Evolutionary conservation across 2,888 invertebrate genomes (phyloP).

Genomic region (Drosophila parthenogenetica): DNA sequence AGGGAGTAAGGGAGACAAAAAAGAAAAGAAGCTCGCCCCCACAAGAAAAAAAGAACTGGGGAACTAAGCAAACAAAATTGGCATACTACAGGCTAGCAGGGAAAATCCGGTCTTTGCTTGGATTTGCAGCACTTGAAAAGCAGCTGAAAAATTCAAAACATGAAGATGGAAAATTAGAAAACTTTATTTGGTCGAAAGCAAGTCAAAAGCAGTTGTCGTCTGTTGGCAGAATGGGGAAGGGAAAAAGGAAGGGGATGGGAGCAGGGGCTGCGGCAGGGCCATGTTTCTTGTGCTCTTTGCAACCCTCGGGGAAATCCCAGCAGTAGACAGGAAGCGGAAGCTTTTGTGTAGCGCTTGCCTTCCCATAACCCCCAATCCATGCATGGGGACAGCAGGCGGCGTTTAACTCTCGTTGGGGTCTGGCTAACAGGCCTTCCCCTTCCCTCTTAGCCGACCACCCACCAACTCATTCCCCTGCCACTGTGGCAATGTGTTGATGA

Average conservation of each 20-base stretch:
- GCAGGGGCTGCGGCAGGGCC: neutral
- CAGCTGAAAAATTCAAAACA: conserved; percentile 78
- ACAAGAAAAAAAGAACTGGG: conserved; percentile 28
- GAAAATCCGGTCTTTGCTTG: conserved; percentile 31
- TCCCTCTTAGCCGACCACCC: neutral
- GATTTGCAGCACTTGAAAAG: conserved; percentile 47
- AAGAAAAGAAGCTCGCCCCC: conserved; percentile 22
- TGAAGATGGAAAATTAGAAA: conserved; percentile 80
- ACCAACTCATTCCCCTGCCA: neutral
- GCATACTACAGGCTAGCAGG: conserved; percentile 56
- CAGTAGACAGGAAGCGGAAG: conserved; percentile 83
- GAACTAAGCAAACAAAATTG: conserved; percentile 68
- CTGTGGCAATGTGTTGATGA: conserved; percentile 77
- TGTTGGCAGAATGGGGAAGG: conserved; percentile 24
- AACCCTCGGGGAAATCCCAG: conserved; percentile 80
- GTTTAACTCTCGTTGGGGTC: conserved; percentile 67
- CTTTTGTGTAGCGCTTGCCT: conserved; percentile 69
- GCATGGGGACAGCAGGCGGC: conserved; percentile 18
- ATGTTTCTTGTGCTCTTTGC: conserved; percentile 48
- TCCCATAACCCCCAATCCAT: conserved; percentile 4
- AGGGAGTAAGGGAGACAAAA: conserved; percentile 25
- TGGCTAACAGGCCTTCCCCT: conserved; percentile 4
- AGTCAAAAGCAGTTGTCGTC: conserved; percentile 47
- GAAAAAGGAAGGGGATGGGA: neutral
- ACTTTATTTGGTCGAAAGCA: conserved; percentile 72